Percentiles rank a stretch among this genome's conserved stretches.
These are phyloP conservation scores for Fulmarus glacialis DNA, from an alignment of 2,113 vertebrate species.

Conservation along the genomic window DNA sequence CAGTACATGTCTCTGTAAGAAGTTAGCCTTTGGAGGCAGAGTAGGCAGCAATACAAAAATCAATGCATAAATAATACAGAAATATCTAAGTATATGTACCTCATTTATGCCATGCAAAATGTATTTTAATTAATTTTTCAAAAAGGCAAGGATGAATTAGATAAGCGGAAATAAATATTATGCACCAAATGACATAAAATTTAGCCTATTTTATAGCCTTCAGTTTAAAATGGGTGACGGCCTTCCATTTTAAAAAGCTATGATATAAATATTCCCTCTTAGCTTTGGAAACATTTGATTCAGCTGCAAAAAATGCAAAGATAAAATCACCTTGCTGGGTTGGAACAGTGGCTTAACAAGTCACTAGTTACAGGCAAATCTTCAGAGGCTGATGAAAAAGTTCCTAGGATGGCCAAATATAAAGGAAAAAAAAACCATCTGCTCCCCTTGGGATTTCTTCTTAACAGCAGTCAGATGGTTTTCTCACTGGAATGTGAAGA, in stretches of 20 bases:
- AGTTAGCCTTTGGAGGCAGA: conserved; percentile 22
- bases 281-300: not conserved
- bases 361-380: not conserved
- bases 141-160: conserved; percentile 1
- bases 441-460: not conserved
- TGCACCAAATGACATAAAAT: not conserved
- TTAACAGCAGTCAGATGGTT: not conserved
- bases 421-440: not conserved
- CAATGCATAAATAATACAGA: conserved; percentile 60
- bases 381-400: not conserved
- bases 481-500: not conserved
- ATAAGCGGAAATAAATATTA: conserved; percentile 18
- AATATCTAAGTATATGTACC: conserved; percentile 4
- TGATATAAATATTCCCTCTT: not conserved
- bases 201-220: not conserved
- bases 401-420: not conserved
- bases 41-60: conserved; percentile 51
- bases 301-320: not conserved
- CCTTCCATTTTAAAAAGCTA: not conserved
- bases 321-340: not conserved
- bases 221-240: not conserved
- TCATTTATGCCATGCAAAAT: conserved; percentile 32
- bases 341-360: not conserved
- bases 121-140: conserved; percentile 53
- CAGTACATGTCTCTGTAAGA: conserved; percentile 2